A percentile compares a stretch with the other conserved stretches of the same genome.
These are phyloP conservation scores for Penelope pileata DNA, from an alignment of 2,113 vertebrate genomes.

Conservation along the genomic window DNA sequence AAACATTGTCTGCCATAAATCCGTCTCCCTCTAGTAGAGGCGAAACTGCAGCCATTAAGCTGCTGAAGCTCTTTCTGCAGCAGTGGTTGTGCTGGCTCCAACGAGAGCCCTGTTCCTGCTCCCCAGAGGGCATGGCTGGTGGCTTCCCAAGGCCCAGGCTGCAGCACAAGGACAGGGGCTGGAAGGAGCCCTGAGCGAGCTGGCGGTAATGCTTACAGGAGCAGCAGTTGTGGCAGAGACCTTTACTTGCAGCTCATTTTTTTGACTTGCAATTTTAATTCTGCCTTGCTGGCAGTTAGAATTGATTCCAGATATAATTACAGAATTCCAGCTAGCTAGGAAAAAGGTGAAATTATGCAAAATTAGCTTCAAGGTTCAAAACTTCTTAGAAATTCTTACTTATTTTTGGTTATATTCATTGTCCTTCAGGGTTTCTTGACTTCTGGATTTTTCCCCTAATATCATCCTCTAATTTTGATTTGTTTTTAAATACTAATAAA, in stretches of 20 bases:
- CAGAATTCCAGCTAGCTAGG: not conserved
- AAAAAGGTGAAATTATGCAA: not conserved
- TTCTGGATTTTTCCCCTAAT: not conserved
- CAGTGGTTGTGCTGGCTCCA: not conserved
- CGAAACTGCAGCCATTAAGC: not conserved
- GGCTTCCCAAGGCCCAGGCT: not conserved
- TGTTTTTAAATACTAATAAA: not conserved
- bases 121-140: not conserved
- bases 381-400: not conserved
- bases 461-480: not conserved
- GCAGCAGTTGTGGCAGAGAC: not conserved
- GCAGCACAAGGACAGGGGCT: not conserved
- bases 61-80: not conserved
- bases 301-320: not conserved
- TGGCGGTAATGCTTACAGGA: not conserved
- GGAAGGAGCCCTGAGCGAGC: not conserved
- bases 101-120: rapidly evolving
- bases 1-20: not conserved
- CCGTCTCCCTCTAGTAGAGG: not conserved
- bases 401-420: not conserved
- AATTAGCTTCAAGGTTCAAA: not conserved
- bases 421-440: not conserved
- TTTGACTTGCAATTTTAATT: not conserved
- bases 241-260: not conserved
- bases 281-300: not conserved